Evolutionary conservation across 2,797 vertebrate species (phyloP).

Genomic region (Garrulus glandarius): DNA sequence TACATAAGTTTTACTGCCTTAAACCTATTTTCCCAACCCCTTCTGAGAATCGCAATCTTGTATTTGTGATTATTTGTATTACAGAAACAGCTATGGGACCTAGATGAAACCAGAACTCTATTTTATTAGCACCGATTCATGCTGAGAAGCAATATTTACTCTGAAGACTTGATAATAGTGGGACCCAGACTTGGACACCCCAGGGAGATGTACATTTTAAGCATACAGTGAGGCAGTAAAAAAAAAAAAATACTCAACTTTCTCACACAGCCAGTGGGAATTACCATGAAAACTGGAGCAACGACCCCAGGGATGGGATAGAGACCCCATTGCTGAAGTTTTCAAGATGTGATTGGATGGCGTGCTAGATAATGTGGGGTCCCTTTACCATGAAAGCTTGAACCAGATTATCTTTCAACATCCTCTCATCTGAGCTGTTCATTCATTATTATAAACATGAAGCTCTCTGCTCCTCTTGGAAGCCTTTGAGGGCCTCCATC

Average conservation of each 20-base stretch:
- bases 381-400: accelerated
- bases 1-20: constrained; percentile 1
- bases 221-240: neutral
- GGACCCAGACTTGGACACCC: neutral
- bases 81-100: neutral
- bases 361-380: neutral
- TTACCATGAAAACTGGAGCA: neutral
- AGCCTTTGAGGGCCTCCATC: neutral
- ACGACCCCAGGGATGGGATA: neutral
- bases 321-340: neutral
- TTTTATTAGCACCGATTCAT: constrained; percentile 5
- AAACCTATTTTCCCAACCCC: neutral
- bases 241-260: neutral
- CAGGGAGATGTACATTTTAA: neutral
- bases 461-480: neutral
- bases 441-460: neutral
- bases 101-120: neutral
- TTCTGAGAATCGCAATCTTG: constrained; percentile 24
- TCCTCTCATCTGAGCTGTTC: neutral
- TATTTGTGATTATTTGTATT: constrained; percentile 44
- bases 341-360: neutral
- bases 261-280: neutral
- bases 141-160: constrained; percentile 20
- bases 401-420: neutral
- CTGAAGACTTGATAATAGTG: constrained; percentile 16